Percentiles rank a stretch among this genome's conserved stretches.
Conservation (phyloP, 2,797 vertebrate genomes). For the Nyctibius grandis region DNA sequence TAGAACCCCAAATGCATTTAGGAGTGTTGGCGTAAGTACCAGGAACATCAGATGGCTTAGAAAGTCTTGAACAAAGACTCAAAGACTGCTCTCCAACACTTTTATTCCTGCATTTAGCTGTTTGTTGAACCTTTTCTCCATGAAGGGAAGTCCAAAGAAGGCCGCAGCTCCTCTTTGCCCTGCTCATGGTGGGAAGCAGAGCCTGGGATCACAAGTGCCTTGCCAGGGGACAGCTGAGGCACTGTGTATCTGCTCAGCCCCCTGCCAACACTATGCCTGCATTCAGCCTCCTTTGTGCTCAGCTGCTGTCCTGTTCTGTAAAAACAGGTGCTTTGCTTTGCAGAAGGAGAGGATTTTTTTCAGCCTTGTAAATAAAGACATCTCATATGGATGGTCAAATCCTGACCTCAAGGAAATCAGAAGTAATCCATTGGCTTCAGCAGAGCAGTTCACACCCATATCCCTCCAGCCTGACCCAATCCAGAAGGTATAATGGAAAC, state of each 20-base stretch:
- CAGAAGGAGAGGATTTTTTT: not conserved
- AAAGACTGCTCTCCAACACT: not conserved
- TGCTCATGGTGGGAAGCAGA: not conserved
- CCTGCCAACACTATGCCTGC: not conserved
- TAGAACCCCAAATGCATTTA: not conserved
- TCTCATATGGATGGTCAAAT: not conserved
- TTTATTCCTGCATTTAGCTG: constrained; percentile 1
- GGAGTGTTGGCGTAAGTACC: not conserved
- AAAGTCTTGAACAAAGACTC: not conserved
- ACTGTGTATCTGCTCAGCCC: not conserved
- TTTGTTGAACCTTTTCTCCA: not conserved
- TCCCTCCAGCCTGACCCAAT: not conserved
- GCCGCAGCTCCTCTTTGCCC: not conserved
- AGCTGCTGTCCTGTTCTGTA: constrained; percentile 18
- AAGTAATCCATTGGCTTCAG: not conserved
- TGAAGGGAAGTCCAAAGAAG: not conserved
- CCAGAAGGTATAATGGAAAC: not conserved
- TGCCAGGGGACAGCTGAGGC: not conserved
- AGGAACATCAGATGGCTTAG: not conserved
- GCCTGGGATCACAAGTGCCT: not conserved
- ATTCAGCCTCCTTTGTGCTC: not conserved
- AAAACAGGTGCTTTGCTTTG: not conserved
- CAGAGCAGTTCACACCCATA: not conserved
- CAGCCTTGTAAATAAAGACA: not conserved
- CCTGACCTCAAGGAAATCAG: not conserved